Conservation (phyloP, 1,140 invertebrate genomes). For the Luehdorfia chinensis region DNA sequence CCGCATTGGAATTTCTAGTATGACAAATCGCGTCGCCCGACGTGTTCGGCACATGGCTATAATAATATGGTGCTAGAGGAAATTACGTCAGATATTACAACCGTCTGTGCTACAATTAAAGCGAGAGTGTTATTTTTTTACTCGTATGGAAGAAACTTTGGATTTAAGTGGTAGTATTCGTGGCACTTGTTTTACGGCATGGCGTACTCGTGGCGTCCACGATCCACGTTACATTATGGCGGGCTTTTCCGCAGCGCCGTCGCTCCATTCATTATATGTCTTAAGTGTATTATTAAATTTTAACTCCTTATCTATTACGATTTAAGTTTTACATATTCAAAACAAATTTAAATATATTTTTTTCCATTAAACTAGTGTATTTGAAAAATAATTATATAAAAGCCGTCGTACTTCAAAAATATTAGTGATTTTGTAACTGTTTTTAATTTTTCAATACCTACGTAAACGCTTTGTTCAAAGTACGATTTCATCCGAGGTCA, state of each 20-base stretch:
- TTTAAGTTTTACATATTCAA: no score
- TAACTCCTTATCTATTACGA: no score
- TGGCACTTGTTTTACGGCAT: slow-evolving; percentile 29
- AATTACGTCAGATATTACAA: slow-evolving; percentile 47
- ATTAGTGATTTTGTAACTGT: slow-evolving; percentile 20
- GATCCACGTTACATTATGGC: slow-evolving; percentile 67
- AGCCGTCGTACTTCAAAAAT: no score
- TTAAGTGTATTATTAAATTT: no score
- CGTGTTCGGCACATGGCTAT: slow-evolving; percentile 70
- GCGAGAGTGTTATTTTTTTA: slow-evolving; percentile 32
- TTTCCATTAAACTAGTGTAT: no score
- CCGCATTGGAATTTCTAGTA: slow-evolving; percentile 69
- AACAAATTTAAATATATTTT: no score
- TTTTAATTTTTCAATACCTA: slow-evolving; percentile 30
- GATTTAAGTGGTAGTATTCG: slow-evolving; percentile 6
- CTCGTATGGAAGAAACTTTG: neutral
- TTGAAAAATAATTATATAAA: no score
- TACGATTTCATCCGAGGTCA: slow-evolving; percentile 62
- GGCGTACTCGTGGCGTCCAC: slow-evolving; percentile 70
- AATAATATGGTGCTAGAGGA: slow-evolving; percentile 59
- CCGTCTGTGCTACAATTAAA: slow-evolving; percentile 34
- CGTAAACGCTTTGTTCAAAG: slow-evolving; percentile 55
- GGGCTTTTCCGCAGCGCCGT: slow-evolving; percentile 31
- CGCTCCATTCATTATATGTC: no score
- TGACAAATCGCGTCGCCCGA: slow-evolving; percentile 57